Conservation (phyloP, 2,797 vertebrate genomes). For the Chloroceryle inda region DNA sequence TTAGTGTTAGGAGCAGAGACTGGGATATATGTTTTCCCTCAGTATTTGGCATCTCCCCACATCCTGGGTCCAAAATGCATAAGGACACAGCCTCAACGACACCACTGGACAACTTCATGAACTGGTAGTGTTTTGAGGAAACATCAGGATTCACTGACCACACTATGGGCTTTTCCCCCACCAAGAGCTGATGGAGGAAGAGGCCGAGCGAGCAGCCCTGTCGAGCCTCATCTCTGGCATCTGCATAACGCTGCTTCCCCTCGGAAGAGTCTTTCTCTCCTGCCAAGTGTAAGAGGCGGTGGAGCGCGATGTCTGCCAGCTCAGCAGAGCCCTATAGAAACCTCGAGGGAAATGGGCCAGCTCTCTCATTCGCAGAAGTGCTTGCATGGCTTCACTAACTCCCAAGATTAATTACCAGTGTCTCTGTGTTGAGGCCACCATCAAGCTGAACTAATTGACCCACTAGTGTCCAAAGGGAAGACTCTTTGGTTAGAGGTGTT, state of each 20-base stretch:
- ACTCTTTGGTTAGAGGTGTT: not conserved
- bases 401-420: accelerated
- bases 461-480: not conserved
- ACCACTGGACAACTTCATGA: not conserved
- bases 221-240: not conserved
- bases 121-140: not conserved
- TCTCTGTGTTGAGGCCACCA: not conserved
- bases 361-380: not conserved
- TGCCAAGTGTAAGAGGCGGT: not conserved
- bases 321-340: not conserved
- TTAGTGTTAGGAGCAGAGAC: not conserved
- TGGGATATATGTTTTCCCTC: not conserved
- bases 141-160: not conserved
- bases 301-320: not conserved
- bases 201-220: accelerated
- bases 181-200: not conserved
- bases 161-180: not conserved
- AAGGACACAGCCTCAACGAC: not conserved
- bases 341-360: not conserved
- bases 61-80: not conserved
- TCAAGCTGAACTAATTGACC: not conserved
- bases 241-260: not conserved
- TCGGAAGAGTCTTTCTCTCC: not conserved
- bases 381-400: not conserved
- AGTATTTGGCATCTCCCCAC: not conserved